Evolutionary conservation across 2,888 invertebrate genomes (phyloP).

Genomic region (Microctonus hyperodae): DNA sequence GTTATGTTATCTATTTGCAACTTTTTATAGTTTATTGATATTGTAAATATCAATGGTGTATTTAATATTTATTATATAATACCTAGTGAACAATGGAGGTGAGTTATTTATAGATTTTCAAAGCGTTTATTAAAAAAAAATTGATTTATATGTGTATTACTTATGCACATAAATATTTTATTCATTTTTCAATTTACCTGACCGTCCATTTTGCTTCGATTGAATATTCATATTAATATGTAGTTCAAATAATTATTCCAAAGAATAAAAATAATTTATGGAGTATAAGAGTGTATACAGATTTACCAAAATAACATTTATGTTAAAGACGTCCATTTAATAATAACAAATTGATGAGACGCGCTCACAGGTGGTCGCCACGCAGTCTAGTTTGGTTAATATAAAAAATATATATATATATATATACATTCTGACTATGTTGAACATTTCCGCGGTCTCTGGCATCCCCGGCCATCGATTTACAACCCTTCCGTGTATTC

Average conservation of each 20-base stretch:
- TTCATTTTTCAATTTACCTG: too few relatives aligned
- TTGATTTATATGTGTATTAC: too few relatives aligned
- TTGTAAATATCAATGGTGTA: too few relatives aligned
- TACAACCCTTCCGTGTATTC: too few relatives aligned
- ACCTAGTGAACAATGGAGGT: constrained; percentile 11
- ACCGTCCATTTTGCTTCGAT: too few relatives aligned
- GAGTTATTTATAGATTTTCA: constrained; percentile 12
- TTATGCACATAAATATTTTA: too few relatives aligned
- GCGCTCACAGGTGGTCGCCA: constrained; percentile 59
- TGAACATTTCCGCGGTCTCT: constrained; percentile 19
- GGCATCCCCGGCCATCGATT: constrained; percentile 8
- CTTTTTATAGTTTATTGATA: too few relatives aligned
- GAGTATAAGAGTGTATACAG: too few relatives aligned
- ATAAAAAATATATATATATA: constrained; percentile 39
- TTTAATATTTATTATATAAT: not conserved
- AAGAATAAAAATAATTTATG: too few relatives aligned
- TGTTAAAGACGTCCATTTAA: not conserved
- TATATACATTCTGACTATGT: constrained; percentile 22
- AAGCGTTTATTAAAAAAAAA: not conserved
- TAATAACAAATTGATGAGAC: not conserved
- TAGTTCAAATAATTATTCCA: too few relatives aligned
- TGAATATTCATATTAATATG: too few relatives aligned
- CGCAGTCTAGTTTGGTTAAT: constrained; percentile 53
- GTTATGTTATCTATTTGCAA: too few relatives aligned
- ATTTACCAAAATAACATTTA: not conserved